Evolutionary conservation across 2,797 vertebrate genomes (phyloP).

Genomic region (Gymnothorax reevesii): DNA sequence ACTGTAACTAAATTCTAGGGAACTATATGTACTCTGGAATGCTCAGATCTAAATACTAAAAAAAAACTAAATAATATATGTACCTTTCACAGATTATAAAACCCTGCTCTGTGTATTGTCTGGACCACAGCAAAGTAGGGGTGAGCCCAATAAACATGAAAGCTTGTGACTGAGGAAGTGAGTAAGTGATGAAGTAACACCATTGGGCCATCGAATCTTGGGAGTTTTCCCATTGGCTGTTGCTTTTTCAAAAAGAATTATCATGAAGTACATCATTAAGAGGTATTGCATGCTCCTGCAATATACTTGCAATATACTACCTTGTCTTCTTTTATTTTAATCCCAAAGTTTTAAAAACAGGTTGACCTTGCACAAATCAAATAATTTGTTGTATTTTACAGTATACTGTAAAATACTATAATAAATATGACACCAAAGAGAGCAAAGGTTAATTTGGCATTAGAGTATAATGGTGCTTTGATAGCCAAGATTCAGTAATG

Average conservation of each 20-base stretch:
- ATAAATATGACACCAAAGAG: background rate
- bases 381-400: background rate
- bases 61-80: background rate
- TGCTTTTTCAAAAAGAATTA: no score
- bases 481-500: background rate
- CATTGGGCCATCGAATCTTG: no score
- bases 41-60: background rate
- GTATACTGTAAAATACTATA: background rate
- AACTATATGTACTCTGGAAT: no score
- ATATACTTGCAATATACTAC: no score
- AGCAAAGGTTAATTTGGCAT: background rate
- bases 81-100: background rate
- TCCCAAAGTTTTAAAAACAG: background rate
- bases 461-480: background rate
- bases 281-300: no score
- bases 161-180: no score
- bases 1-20: no score
- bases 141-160: no score
- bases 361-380: background rate
- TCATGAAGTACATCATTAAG: no score
- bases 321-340: background rate
- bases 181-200: no score
- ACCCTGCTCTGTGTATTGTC: background rate
- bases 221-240: no score
- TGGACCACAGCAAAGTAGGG: no score